Conservation (phyloP, 2,888 invertebrate species). For the Odontomyia ornata region DNA sequence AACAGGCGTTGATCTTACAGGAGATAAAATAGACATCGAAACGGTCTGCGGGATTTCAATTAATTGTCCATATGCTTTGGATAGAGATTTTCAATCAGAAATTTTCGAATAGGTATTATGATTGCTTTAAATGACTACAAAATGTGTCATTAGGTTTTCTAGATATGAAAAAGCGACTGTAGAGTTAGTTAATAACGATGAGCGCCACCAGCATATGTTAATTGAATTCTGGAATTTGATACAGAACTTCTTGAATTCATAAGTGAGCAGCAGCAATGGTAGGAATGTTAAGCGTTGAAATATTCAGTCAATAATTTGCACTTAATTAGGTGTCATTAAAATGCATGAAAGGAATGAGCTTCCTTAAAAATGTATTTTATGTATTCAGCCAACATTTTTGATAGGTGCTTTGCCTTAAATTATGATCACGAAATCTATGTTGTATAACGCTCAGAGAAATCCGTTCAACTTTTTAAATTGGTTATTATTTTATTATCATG, state of each 20-base stretch:
- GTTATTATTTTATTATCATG: too few relatives aligned
- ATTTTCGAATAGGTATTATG: background rate
- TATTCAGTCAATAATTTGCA: background rate
- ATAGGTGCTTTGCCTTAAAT: too few relatives aligned
- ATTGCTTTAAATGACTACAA: background rate
- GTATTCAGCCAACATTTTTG: too few relatives aligned
- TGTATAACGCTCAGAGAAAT: too few relatives aligned
- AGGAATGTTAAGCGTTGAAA: constrained; percentile 13
- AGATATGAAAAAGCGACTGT: background rate
- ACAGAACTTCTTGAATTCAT: background rate
- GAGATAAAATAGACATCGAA: constrained; percentile 15
- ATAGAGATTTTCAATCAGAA: background rate
- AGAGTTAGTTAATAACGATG: background rate
- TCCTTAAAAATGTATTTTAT: too few relatives aligned
- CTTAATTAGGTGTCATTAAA: background rate
- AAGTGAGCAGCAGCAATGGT: background rate
- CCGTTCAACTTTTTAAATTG: too few relatives aligned
- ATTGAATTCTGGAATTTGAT: background rate
- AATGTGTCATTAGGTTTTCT: constrained; percentile 5
- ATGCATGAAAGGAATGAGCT: too few relatives aligned
- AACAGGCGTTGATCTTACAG: constrained; percentile 19
- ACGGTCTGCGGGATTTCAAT: constrained; percentile 11
- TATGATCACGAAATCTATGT: too few relatives aligned
- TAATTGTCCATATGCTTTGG: background rate
- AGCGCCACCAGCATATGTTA: constrained; percentile 31